phyloP scores from a whole-genome alignment of 2,797 vertebrate genomes.

The Pteronotus mesoamericanus region DNA sequence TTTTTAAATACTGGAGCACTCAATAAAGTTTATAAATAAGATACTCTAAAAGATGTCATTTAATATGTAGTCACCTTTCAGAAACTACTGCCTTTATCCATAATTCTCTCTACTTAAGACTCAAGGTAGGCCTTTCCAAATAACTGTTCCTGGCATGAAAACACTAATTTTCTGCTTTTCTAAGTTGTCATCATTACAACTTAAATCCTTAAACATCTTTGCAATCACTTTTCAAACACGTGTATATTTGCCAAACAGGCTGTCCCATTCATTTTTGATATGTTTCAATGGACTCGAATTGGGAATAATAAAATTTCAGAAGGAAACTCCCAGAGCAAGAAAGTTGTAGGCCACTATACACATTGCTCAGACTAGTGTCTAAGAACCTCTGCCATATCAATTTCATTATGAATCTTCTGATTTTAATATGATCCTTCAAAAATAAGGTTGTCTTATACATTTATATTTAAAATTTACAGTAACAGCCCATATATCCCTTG shows the following conservation, averaged over 20 bases:
- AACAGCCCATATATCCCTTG: not conserved
- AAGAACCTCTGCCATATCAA: slow-evolving; percentile 7
- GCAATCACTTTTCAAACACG: not conserved
- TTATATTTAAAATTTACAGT: slow-evolving; percentile 7
- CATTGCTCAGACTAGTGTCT: not conserved
- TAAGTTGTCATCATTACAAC: not conserved
- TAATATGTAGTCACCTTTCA: not conserved
- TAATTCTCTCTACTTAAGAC: not conserved
- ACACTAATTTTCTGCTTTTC: not conserved
- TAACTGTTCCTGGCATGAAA: not conserved
- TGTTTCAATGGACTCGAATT: slow-evolving; percentile 5
- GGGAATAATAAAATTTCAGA: slow-evolving; percentile 28
- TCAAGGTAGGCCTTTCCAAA: not conserved
- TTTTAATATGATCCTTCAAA: slow-evolving; percentile 27
- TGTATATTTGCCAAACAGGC: slow-evolving; percentile 36
- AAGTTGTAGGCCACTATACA: not conserved
- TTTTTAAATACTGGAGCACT: not conserved
- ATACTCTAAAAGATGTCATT: not conserved
- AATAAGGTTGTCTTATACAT: not conserved
- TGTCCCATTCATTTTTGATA: not conserved
- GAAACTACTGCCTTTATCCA: not conserved
- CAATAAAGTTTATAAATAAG: not conserved
- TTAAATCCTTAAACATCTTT: not conserved
- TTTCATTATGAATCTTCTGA: not conserved
- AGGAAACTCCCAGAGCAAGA: not conserved